These are phyloP conservation scores for Monochamus alternatus DNA, from an alignment of 2,888 invertebrate species.

Conservation along the genomic window DNA sequence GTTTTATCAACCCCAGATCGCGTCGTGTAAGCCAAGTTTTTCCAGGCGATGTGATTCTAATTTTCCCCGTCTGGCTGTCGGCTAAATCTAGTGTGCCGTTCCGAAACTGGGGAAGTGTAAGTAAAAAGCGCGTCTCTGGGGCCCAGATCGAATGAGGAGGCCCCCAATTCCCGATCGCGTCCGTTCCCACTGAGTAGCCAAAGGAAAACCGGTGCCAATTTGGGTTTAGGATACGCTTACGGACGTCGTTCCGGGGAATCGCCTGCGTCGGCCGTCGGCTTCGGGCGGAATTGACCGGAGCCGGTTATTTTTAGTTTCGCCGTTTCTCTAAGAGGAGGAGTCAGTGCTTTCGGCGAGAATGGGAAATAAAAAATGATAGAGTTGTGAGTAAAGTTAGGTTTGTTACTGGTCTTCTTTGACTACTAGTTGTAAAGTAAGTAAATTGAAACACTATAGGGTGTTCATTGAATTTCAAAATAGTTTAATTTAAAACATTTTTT, in stretches of 20 bases:
- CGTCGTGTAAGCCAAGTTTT: neutral
- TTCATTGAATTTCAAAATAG: no score
- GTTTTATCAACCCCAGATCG: neutral
- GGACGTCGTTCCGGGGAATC: neutral
- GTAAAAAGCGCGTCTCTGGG: neutral
- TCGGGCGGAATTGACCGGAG: neutral
- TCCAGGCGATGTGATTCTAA: conserved; percentile 2
- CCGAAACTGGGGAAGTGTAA: neutral
- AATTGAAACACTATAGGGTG: no score
- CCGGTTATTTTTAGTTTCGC: neutral
- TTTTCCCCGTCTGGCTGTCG: neutral
- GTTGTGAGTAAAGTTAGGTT: no score
- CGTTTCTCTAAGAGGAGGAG: no score
- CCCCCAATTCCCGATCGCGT: conserved; percentile 6
- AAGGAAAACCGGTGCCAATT: conserved; percentile 17
- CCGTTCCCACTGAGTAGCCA: neutral
- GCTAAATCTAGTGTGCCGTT: neutral
- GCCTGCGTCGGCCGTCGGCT: neutral
- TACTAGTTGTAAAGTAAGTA: no score
- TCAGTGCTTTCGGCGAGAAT: no score
- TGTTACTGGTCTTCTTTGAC: no score
- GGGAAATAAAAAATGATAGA: no score
- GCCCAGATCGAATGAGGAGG: neutral
- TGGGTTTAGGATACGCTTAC: neutral
- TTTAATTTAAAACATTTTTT: no score